Evolutionary conservation across 2,113 vertebrate species (phyloP), one percentile per base, ranked within the genome.

Genomic region (Scortum barcoo): DNA sequence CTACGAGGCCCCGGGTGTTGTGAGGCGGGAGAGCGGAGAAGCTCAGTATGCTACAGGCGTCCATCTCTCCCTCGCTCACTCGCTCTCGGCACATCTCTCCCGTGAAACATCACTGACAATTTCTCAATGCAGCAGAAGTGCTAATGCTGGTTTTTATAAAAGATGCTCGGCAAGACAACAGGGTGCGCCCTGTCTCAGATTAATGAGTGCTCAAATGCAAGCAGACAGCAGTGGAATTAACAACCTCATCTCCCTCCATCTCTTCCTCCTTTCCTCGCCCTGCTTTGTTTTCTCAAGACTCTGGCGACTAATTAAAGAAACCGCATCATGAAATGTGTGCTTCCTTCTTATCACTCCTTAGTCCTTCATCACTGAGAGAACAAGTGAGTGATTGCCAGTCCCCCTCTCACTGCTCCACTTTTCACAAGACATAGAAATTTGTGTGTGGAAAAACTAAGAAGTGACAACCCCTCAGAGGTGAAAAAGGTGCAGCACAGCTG

Each of bases 141-240:
- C 86, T 82, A 86, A 86, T 84, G 88, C 80, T 82, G 78, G 50
- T 90, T 90, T 93, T 90, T 85, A 91, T 84, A 86, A 95, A 92
- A 93, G 88, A 92, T 89, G 83, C 90, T 92, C 85, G 57, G 85
- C 84, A 89, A 93, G 91, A 94, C 93, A 93, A 93, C 93, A 93
- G 91, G 84, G 91, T 85, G 85, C 78, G 86, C 89, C 89, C 87
- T 6, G 63, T 85, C 86, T 81, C 88, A 95, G 95, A 95, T 94
- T 94, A 95, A 95, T 94, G 93, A 95, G 92, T 85, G 82, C 88
- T 92, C 93, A 93, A 94, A 96, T 95, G 93, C 90, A 91, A 95
- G 86, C 90, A 91, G 95, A 95, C 94, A 95, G 95, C 88, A 56
- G 66, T 80, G 92, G 93, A 95, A 96, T 96, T 95, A 96, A 94